Base-by-base conservation (phyloP, 2,888 invertebrate genomes). In the Synanthedon vespiformis region DNA sequence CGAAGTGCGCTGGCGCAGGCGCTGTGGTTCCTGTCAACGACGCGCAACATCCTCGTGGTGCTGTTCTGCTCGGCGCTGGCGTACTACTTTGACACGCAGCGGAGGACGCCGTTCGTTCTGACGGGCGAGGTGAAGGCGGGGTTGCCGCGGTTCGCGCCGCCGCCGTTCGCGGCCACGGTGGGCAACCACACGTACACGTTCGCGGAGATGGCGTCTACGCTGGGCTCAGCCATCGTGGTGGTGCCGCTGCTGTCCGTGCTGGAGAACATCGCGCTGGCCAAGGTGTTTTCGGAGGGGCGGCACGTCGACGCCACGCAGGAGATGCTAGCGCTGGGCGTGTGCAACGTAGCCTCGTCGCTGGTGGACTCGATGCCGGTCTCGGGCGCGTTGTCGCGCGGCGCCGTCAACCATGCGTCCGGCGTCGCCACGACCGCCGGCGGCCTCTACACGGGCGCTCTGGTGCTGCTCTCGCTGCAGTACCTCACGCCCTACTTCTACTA, bases 261-360 rank as follows among this genome's bases (percentile, higher is more conserved):
- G 12, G 97, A 97, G 65, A 96, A 96, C 73, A 95, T 98, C 51
- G 97, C 98, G 1, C 95, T 98, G 59, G 97, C 96, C 2, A 97
- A 97, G 83, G 96, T 97, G 1, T 98, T 98, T 79, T 86, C 93
- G 52, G 91, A 92, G 62, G 95, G 94, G 50, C 90, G 91, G 64
- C 90, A 91, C 61, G 92, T 97, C 55, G 95, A 96, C 79, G 94
- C 97, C 34, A 96, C 95, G 2, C 95, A 97, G 74, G 97, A 98
- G 86, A 89, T 98, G 69, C 84, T 96, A 58, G 95, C 97, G 18
- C 90, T 97, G 55, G 95, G 95, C 4, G 84, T 94, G 62, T 94
- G 95, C 74, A 97, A 97, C 81, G 90, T 97, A 53, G 84, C 94
- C 53, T 96, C 97, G 2, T 93, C 95, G 14, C 94, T 97, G 70